Conservation (phyloP, 1,140 invertebrate species). For the Drosophila aff. region DNA sequence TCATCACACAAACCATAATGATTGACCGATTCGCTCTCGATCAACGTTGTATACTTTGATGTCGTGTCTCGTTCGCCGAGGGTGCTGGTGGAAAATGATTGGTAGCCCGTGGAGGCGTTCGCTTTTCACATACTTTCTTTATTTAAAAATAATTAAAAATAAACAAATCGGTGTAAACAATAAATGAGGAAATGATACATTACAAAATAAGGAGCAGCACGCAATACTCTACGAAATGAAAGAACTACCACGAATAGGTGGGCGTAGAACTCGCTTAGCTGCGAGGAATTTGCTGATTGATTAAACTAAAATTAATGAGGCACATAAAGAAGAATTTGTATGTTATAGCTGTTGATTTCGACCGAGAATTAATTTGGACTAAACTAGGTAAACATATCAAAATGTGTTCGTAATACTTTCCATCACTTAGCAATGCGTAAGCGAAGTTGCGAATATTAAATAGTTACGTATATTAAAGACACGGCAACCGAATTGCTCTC, state of each 20-base stretch:
- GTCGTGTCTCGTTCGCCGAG: constrained; percentile 43
- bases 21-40: constrained; percentile 45
- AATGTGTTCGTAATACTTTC: constrained; percentile 68
- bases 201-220: constrained; percentile 54
- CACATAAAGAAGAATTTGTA: constrained; percentile 77
- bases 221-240: constrained; percentile 18
- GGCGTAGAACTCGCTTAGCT: constrained; percentile 7
- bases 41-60: constrained; percentile 71
- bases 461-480: constrained; percentile 56
- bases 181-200: constrained; percentile 55
- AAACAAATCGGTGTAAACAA: constrained; percentile 66
- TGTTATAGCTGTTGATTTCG: constrained; percentile 20
- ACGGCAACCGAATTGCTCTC: constrained; percentile 45
- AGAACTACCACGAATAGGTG: constrained; percentile 14
- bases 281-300: constrained; percentile 29
- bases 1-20: constrained; percentile 79
- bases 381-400: constrained; percentile 42
- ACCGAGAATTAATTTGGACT: constrained; percentile 37
- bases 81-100: constrained; percentile 32
- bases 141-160: constrained; percentile 71
- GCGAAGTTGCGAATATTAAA: constrained; percentile 48
- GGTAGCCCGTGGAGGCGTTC: constrained; percentile 15
- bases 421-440: constrained; percentile 54
- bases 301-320: constrained; percentile 67
- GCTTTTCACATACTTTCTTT: constrained; percentile 54